Percentiles rank a stretch among this genome's conserved stretches.
These are phyloP conservation scores for Drosophila aldrichi DNA, from an alignment of 2,888 invertebrate genomes.

Conservation along the genomic window DNA sequence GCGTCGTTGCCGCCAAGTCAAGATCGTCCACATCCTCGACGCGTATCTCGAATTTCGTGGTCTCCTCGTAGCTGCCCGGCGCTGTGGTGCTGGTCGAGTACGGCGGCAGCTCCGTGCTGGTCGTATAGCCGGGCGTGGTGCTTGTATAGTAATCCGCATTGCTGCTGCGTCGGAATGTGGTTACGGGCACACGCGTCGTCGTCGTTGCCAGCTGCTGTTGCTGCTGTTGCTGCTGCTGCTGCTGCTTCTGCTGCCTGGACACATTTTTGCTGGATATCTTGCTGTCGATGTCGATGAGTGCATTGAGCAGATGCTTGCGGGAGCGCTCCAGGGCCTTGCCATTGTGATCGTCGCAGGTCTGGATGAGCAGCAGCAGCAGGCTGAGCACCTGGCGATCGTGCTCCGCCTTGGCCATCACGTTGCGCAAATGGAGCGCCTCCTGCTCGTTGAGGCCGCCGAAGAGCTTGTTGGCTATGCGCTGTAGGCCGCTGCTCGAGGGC, in stretches of 20 bases:
- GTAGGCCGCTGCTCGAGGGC: conserved; percentile 89
- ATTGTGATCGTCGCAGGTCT: conserved; percentile 91
- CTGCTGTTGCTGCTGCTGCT: conserved; percentile 54
- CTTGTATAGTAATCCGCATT: conserved; percentile 76
- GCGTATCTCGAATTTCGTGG: conserved; percentile 84
- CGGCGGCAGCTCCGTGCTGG: conserved; percentile 66
- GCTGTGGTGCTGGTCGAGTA: conserved; percentile 63
- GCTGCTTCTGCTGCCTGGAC: conserved; percentile 46
- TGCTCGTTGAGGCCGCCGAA: conserved; percentile 91
- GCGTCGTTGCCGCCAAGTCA: conserved; percentile 55
- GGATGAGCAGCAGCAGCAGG: conserved; percentile 91
- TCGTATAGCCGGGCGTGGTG: conserved; percentile 71
- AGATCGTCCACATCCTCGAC: conserved; percentile 82
- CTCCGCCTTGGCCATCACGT: conserved; percentile 93
- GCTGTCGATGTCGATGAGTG: conserved; percentile 88
- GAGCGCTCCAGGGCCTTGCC: conserved; percentile 90
- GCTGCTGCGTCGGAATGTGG: conserved; percentile 75
- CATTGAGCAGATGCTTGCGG: conserved; percentile 89
- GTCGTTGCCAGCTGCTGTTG: conserved; percentile 50
- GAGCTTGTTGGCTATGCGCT: conserved; percentile 90
- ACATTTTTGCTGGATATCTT: conserved; percentile 69
- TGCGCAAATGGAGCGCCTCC: conserved; percentile 90
- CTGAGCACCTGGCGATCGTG: conserved; percentile 91
- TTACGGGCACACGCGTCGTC: conserved; percentile 67
- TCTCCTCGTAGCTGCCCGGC: conserved; percentile 77